These are phyloP conservation scores for Pardosa pseudoannulata DNA, from an alignment of 2,888 invertebrate genomes.

Conservation along the genomic window DNA sequence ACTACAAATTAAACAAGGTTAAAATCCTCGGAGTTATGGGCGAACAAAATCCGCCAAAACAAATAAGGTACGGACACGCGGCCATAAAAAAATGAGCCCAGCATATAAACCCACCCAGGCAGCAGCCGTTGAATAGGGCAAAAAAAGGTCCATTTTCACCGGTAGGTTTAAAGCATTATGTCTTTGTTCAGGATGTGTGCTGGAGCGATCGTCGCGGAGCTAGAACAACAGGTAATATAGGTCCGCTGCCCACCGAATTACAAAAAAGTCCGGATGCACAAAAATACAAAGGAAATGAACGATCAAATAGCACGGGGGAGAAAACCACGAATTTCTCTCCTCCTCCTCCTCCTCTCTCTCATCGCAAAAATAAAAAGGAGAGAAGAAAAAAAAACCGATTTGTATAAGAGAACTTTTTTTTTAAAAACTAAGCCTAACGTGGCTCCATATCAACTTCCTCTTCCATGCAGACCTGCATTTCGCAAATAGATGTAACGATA, in stretches of 20 bases:
- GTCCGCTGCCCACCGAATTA: conserved; percentile 40
- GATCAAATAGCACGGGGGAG: conserved; percentile 31
- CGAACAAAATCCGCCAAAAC: conserved; percentile 21
- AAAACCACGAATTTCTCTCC: conserved; percentile 21
- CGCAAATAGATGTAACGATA: not conserved
- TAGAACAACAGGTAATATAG: conserved; percentile 64
- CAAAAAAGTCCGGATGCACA: conserved; percentile 55
- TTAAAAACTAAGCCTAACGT: not conserved
- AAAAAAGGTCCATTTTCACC: conserved; percentile 65
- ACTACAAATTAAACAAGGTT: conserved; percentile 12
- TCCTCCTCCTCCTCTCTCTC: not conserved
- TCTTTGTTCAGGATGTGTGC: conserved; percentile 60
- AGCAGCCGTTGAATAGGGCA: conserved; percentile 2
- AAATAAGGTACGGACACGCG: conserved; percentile 21
- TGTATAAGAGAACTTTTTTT: conserved; percentile 9
- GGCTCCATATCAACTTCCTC: conserved; percentile 10
- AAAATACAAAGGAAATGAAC: conserved; percentile 52
- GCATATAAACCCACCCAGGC: conserved; percentile 18
- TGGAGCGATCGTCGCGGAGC: conserved; percentile 40
- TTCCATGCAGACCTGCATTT: conserved; percentile 21
- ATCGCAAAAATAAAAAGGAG: conserved; percentile 30
- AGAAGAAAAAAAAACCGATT: conserved; percentile 40
- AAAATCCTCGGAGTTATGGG: not conserved
- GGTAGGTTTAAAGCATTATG: conserved; percentile 57
- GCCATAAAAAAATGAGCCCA: no score